Base-by-base conservation (phyloP, 2,113 vertebrate genomes). In the Cebus imitator region DNA sequence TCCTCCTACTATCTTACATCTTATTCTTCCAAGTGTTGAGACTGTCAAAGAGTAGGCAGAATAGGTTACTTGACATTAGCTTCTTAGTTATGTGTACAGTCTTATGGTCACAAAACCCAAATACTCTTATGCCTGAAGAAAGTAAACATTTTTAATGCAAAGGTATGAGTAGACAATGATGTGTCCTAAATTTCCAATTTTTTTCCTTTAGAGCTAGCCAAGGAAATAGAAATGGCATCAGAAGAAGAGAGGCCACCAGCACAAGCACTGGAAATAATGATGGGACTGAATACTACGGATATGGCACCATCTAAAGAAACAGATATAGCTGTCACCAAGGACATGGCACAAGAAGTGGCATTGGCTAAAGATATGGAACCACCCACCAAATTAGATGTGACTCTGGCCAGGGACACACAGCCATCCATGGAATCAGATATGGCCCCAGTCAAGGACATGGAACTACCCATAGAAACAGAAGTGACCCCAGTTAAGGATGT, bases 191-290 rank as follows among this genome's bases (percentile, higher is more conserved):
- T 90, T 55, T 95, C 55, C 89, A 70, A 86, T 12, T 93, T 97
- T 23, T 23, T 88, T 94, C 30, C 66, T 17, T 76, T 96, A 98
- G 97, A 90, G 17, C 92, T 87, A 25, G 21, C 78, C 1, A 4
- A 92, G 55, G 79, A 96, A 9, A 8, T 83, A 73, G 95, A 95
- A 78, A 17, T 89, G 81, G 7, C 84, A 66, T 96, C 91, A 68
- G 73, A 40, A n/a, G 86, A 93, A 87, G 95, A 96, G 18, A 79
- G 45, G 8, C 14, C 35, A 12, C 45, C 89, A 87, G 1, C 66
- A 43, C 14, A 92, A 95, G 17, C 80, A 43, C 2, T 87, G 40
- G 97, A 92, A 83, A 55, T 48, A 75, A 64, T 50, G 55, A 75
- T 76, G 79, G 94, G 55, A 87, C 72, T 86, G 43, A 85, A 75